Conservation (phyloP, 2,113 vertebrate genomes). For the Oceanodroma tethys region DNA sequence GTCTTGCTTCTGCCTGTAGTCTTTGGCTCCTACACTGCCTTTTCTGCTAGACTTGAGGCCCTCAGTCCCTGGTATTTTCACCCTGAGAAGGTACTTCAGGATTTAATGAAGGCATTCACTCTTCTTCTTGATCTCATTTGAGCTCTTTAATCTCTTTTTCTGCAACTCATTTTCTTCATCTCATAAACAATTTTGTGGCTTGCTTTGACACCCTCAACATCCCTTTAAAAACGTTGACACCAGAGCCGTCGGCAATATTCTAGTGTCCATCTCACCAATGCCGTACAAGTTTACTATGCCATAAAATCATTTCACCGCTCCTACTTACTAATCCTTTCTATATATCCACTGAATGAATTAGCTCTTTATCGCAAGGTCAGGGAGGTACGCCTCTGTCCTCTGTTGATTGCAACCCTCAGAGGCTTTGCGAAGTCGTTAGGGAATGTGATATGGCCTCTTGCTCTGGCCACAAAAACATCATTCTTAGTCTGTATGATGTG, state of each 20-base stretch:
- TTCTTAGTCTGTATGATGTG: not conserved
- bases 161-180: not conserved
- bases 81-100: not conserved
- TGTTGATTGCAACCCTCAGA: not conserved
- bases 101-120: constrained; percentile 15
- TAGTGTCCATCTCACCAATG: not conserved
- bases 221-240: not conserved
- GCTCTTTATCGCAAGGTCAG: constrained; percentile 16
- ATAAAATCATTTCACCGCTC: not conserved
- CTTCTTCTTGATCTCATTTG: constrained; percentile 2
- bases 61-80: not conserved
- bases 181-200: not conserved
- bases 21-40: constrained; percentile 22
- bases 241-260: not conserved
- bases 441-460: not conserved
- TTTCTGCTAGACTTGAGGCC: not conserved
- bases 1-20: constrained; percentile 14
- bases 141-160: not conserved
- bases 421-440: not conserved
- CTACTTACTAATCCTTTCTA: not conserved
- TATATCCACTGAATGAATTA: not conserved
- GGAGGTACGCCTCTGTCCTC: not conserved
- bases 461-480: not conserved
- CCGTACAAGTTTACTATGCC: not conserved
- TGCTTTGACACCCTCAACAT: not conserved